Percentiles rank a stretch among this genome's conserved stretches.
Conservation (phyloP, 2,113 vertebrate species). For the Seriola dumerili region DNA sequence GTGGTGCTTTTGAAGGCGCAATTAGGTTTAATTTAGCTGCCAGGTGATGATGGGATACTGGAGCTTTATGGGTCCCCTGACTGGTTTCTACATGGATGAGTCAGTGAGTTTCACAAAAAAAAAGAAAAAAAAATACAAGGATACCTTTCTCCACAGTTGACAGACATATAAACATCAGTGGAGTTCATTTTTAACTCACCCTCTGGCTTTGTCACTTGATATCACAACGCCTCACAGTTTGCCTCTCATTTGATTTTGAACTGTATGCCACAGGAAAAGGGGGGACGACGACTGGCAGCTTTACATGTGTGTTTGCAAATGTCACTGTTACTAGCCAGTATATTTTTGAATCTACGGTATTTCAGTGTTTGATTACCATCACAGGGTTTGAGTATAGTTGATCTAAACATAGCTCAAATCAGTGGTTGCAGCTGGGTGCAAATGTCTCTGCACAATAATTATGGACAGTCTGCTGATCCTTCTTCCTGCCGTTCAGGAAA, state of each 20-base stretch:
- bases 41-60: slow-evolving; percentile 63
- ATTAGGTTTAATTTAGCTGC: slow-evolving; percentile 76
- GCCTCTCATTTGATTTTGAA: neutral
- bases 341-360: slow-evolving; percentile 38
- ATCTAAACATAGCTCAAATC: slow-evolving; percentile 65
- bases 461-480: slow-evolving; percentile 81
- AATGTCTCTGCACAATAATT: slow-evolving; percentile 74
- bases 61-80: slow-evolving; percentile 48
- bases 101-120: slow-evolving; percentile 58
- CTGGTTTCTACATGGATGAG: slow-evolving; percentile 62
- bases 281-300: neutral
- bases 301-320: slow-evolving; percentile 16
- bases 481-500: slow-evolving; percentile 85
- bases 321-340: slow-evolving; percentile 1
- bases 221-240: slow-evolving; percentile 7
- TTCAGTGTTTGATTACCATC: slow-evolving; percentile 41
- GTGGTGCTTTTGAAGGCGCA: slow-evolving; percentile 63
- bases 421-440: slow-evolving; percentile 52
- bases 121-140: neutral
- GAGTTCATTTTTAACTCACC: slow-evolving; percentile 10
- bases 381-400: slow-evolving; percentile 24
- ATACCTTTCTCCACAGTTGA: slow-evolving; percentile 20
- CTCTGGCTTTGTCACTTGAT: slow-evolving; percentile 27
- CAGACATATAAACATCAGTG: slow-evolving; percentile 4
- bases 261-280: neutral